Conservation (phyloP, 2,888 invertebrate genomes). For the Periphyllus acericola region DNA sequence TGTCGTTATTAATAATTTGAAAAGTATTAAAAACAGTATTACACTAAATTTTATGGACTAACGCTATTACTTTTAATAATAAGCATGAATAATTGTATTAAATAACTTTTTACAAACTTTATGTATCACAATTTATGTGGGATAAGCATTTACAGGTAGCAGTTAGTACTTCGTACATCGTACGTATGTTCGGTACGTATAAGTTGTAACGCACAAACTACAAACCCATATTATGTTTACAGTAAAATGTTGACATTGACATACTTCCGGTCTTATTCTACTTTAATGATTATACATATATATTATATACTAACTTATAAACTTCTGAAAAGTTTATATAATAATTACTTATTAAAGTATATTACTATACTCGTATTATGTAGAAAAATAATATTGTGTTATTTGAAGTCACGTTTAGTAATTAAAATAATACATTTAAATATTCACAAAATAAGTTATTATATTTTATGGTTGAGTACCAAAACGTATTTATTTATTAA, state of each 20-base stretch:
- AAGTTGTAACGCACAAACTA: not conserved
- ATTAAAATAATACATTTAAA: not conserved
- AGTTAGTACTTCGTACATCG: not conserved
- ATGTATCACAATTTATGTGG: not conserved
- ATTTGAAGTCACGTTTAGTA: not conserved
- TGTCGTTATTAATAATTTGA: too few relatives aligned
- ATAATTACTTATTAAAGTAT: not conserved
- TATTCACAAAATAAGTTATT: not conserved
- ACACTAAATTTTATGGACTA: not conserved
- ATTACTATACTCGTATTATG: not conserved
- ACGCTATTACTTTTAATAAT: not conserved
- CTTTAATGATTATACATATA: not conserved
- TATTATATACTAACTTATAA: not conserved
- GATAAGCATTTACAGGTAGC: too few relatives aligned
- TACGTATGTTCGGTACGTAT: not conserved
- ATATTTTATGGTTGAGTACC: not conserved
- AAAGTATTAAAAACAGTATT: too few relatives aligned
- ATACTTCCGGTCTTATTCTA: conserved; percentile 6
- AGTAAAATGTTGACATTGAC: conserved; percentile 45
- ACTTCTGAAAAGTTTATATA: conserved; percentile 14
- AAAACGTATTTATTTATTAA: not conserved
- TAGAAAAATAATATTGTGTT: not conserved
- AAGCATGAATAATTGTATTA: not conserved
- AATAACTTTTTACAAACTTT: not conserved
- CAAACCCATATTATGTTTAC: not conserved